Evolutionary conservation across 2,888 invertebrate genomes (phyloP), one percentile per base, ranked within the genome.

Genomic region (Tubiluchus corallicola): DNA sequence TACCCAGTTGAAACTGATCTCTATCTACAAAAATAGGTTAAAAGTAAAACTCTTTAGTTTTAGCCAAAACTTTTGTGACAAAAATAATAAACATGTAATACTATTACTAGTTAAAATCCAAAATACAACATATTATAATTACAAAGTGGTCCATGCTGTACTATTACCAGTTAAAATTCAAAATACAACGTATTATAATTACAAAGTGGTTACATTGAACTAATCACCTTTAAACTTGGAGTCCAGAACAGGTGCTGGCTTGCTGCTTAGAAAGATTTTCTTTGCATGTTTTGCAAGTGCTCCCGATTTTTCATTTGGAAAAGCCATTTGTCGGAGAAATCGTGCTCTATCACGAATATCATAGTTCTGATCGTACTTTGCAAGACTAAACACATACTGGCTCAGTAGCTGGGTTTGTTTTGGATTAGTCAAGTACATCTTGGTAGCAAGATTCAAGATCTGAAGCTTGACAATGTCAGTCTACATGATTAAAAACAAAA

Each of bases 331-430:
- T 13, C 81, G 75, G 44, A 99, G 69, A 60, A 96, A 77, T 18
- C 98, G 71, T 3, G 90, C 87, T 5, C 92, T 73, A 68, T 99
- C 98, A 18, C 98, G 73, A 44, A 98, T 88, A 67, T 98, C 96
- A 61, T 96, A 98, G 66, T 88, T 90, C 53, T 82, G 80, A 71
- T 98, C 98, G 64, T 96, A 98, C 54, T 88, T 80, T 1, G 96
- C 92, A 56, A 98, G 69, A 53, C 70, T 83, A 58, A 96, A 80
- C 38, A 96, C 80, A 66, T 98, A 96, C 61, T 85, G 84, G 55
- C 84, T 83, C 43, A 96, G 71, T 3, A 84, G 69, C 46, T 77
- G 13, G 0, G 87, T 88, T 66, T 83, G 88, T 47, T 78, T 75
- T 3, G 83, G 77, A 61, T 84, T 83, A 17, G 82, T 84, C 42